Evolutionary conservation across 2,113 vertebrate species (phyloP), one percentile per base, ranked within the genome.

Genomic region (Columba livia): DNA sequence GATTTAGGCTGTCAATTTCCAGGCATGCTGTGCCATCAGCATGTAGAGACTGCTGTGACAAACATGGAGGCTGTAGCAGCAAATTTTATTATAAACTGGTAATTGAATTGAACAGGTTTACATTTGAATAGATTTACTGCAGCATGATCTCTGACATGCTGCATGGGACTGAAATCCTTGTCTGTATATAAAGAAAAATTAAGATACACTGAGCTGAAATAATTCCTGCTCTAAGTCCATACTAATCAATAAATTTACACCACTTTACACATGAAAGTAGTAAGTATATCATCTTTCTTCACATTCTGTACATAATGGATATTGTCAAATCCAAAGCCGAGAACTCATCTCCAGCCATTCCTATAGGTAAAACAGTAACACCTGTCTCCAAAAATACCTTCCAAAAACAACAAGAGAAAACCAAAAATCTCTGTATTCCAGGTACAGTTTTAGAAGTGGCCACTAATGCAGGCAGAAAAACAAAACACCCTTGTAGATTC

Each of bases 61-160:
- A 98, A 98, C 96, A 71, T 65, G 70, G 96, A 97, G 95, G 95
- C 94, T 97, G 90, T 96, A 97, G 97, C 89, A 85, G 97, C 97
- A 98, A 98, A 98, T 98, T 98, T 97, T 98, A 98, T 98, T 98
- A 98, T 79, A 96, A 97, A 95, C 96, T 97, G 92, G 98, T 98
- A 98, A 98, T 98, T 98, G 98, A 98, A 98, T 98, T 98, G 98
- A 98, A 98, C 97, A 98, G 97, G 98, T 98, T 98, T 98, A 97
- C 97, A 98, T 98, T 98, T 98, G 98, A 98, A 98, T 98, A 98
- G 98, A 98, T 98, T 98, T 98, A 98, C 97, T 97, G 78, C 97
- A 86, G 93, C 96, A 89, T 86, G 97, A 96, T 98, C 98, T 96
- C 98, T 98, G 97, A 97, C 97, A 97, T 94, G 79, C 96, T 97